Evolutionary conservation across 1,140 invertebrate genomes (phyloP).

Genomic region (Apocrypta bakeri): DNA sequence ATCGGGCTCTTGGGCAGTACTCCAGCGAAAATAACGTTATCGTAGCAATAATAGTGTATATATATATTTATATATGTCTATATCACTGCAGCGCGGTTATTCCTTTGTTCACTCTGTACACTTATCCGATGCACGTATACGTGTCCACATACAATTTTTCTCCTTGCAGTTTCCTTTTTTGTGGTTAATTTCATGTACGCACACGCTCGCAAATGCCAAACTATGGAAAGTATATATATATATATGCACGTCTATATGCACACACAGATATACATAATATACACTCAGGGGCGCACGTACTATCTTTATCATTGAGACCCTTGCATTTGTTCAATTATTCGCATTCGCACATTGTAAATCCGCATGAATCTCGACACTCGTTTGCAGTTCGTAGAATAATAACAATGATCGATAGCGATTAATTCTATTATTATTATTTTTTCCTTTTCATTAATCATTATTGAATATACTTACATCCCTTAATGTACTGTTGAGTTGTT

Average conservation of each 20-base stretch:
- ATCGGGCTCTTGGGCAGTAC: slow-evolving; percentile 16
- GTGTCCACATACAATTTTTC: not conserved
- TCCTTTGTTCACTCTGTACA: not conserved
- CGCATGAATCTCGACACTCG: not conserved
- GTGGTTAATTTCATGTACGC: slow-evolving; percentile 3
- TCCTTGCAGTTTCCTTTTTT: not conserved
- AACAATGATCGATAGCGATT: slow-evolving; percentile 25
- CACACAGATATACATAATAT: not conserved
- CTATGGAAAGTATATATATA: slow-evolving; percentile 11
- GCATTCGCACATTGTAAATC: not conserved
- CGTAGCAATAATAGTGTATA: slow-evolving; percentile 27
- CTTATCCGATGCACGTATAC: not conserved
- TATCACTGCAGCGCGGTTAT: slow-evolving; percentile 20
- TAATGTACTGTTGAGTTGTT: not conserved
- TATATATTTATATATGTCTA: slow-evolving; percentile 8
- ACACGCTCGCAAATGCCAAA: not conserved
- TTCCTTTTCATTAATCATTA: slow-evolving; percentile 25
- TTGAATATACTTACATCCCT: slow-evolving; percentile 26
- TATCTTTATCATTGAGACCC: not conserved
- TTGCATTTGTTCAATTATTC: not conserved
- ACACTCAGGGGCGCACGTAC: not conserved
- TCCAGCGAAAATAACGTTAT: slow-evolving; percentile 43
- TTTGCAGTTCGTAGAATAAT: slow-evolving; percentile 15
- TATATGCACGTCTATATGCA: not conserved
- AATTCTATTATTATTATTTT: not conserved